phyloP scores from a whole-genome alignment of 2,113 vertebrate genomes.

The Xiphophorus couchianus region DNA sequence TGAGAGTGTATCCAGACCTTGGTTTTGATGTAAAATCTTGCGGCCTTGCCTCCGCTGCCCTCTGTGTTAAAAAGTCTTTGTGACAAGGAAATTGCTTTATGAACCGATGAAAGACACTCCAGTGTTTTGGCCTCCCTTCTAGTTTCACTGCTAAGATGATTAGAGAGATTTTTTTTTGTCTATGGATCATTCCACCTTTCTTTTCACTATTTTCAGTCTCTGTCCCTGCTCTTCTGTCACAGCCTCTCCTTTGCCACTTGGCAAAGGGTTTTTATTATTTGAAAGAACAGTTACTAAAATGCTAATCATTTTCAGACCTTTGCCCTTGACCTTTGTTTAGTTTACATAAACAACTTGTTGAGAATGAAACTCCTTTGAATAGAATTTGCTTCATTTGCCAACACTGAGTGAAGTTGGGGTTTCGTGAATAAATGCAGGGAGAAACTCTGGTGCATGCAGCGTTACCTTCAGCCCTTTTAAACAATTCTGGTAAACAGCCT shows the following conservation, averaged over 20 bases:
- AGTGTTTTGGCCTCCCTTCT: conserved; percentile 59
- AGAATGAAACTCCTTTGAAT: neutral
- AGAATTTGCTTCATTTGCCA: conserved; percentile 8
- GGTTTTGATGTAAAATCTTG: conserved; percentile 74
- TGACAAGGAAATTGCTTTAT: conserved; percentile 78
- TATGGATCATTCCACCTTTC: conserved; percentile 32
- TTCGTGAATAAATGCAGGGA: conserved; percentile 4
- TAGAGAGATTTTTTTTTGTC: conserved; percentile 31
- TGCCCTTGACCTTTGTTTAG: neutral
- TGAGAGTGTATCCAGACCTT: conserved; percentile 69
- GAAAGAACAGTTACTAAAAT: conserved; percentile 19
- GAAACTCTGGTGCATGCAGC: neutral
- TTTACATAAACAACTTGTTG: conserved; percentile 12
- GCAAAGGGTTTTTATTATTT: conserved; percentile 26
- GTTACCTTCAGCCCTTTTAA: conserved; percentile 50
- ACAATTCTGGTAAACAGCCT: conserved; percentile 44
- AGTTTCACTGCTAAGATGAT: conserved; percentile 56
- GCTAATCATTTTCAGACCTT: conserved; percentile 1
- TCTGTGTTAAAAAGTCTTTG: conserved; percentile 79
- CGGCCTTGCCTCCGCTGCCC: conserved; percentile 72
- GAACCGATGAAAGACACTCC: conserved; percentile 74
- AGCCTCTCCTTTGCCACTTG: conserved; percentile 39
- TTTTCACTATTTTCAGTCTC: conserved; percentile 32
- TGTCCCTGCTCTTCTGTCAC: conserved; percentile 38
- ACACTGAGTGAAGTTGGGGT: conserved; percentile 5